These are phyloP conservation scores for Pristionchus pacificus DNA, from an alignment of 1,140 invertebrate species.

Conservation along the genomic window DNA sequence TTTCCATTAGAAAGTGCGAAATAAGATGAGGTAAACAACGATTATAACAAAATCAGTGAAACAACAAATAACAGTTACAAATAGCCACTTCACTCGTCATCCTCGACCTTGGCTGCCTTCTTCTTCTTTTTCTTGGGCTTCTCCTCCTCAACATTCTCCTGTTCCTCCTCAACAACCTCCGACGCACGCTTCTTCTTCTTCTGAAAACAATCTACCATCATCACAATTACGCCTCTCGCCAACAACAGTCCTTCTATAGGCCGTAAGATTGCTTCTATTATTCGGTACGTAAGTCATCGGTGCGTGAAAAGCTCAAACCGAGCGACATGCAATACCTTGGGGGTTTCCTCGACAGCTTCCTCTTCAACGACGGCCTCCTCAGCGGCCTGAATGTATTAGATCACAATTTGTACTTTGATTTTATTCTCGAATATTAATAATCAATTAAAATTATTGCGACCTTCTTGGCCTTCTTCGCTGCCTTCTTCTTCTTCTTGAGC, in stretches of 20 bases:
- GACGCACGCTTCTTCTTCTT: slow-evolving; percentile 7
- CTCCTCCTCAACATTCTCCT: slow-evolving; percentile 25
- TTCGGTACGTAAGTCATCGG: too few relatives aligned
- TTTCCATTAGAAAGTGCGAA: too few relatives aligned
- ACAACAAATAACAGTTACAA: background rate
- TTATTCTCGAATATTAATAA: background rate
- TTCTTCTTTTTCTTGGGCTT: slow-evolving; percentile 38
- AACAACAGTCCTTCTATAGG: too few relatives aligned
- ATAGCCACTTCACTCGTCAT: slow-evolving; percentile 17
- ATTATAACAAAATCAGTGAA: background rate
- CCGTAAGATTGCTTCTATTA: too few relatives aligned
- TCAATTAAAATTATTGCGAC: background rate
- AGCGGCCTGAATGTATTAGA: slow-evolving; percentile 6
- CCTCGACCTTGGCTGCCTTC: slow-evolving; percentile 37
- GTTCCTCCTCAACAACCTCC: slow-evolving; percentile 15
- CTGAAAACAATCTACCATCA: background rate
- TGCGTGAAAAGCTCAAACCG: too few relatives aligned
- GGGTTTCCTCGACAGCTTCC: slow-evolving; percentile 23
- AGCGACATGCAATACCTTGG: too few relatives aligned
- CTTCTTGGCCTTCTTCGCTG: slow-evolving; percentile 42
- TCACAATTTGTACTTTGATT: background rate
- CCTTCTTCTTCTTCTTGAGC: slow-evolving; percentile 48
- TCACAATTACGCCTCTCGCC: background rate
- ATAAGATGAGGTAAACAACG: too few relatives aligned
- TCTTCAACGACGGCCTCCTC: slow-evolving; percentile 2